phyloP scores from a whole-genome alignment of 1,140 invertebrate genomes.

The Trachymyrmex cornetzi region DNA sequence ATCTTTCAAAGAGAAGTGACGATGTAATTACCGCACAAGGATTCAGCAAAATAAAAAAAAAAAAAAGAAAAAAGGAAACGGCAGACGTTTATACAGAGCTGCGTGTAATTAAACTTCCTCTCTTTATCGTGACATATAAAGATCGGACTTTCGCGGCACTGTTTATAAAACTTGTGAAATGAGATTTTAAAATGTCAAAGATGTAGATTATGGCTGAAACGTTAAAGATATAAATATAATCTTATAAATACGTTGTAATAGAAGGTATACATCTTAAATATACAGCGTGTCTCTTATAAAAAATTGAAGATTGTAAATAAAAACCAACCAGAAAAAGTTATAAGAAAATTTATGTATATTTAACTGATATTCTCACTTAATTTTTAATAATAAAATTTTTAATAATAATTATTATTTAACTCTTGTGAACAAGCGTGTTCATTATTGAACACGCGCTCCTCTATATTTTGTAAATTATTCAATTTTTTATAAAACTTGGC shows the following conservation, averaged over 20 bases:
- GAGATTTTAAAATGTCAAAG: neutral
- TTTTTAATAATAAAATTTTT: no score
- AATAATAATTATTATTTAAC: no score
- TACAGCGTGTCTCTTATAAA: neutral
- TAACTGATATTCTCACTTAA: no score
- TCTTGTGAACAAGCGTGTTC: no score
- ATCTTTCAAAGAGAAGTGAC: conserved; percentile 41
- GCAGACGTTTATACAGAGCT: conserved; percentile 16
- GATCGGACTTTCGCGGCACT: neutral
- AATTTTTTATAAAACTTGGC: no score
- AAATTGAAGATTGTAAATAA: neutral
- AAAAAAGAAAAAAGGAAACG: neutral
- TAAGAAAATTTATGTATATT: neutral
- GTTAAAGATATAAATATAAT: neutral
- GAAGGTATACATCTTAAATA: neutral
- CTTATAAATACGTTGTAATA: neutral
- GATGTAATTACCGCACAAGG: conserved; percentile 14
- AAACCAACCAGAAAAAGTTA: neutral
- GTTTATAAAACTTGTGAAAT: conserved; percentile 36
- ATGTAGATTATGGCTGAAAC: neutral
- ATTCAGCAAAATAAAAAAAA: conserved; percentile 3
- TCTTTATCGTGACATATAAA: conserved; percentile 3
- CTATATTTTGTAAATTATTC: no score
- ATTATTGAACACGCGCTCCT: no score
- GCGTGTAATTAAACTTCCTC: conserved; percentile 48